Percentiles rank a stretch among this genome's conserved stretches.
Conservation (phyloP, 2,888 invertebrate genomes). For the Calliphora vomitoria region DNA sequence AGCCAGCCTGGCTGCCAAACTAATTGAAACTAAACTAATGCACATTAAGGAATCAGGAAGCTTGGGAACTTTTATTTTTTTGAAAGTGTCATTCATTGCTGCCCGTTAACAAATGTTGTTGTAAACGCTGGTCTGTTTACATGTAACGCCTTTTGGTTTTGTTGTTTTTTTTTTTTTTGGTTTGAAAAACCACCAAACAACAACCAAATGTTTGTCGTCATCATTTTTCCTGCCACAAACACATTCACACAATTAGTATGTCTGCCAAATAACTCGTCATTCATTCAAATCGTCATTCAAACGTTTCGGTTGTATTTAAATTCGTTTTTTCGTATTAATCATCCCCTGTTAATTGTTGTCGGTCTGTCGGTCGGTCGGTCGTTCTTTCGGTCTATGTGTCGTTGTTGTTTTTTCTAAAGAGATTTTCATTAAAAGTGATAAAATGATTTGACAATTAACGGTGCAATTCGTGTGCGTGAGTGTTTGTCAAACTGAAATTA, state of each 20-base stretch:
- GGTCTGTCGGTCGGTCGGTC: background rate
- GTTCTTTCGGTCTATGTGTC: background rate
- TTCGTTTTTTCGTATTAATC: constrained; percentile 38
- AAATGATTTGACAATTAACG: constrained; percentile 65
- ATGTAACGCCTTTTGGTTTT: constrained; percentile 43
- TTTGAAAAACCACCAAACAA: constrained; percentile 10
- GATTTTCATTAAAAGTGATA: constrained; percentile 54
- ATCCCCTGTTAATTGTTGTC: constrained; percentile 44
- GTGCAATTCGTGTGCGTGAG: constrained; percentile 11
- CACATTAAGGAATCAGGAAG: constrained; percentile 18
- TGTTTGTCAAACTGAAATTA: background rate
- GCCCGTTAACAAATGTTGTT: constrained; percentile 52
- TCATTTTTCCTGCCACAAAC: constrained; percentile 28
- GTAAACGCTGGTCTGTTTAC: constrained; percentile 1
- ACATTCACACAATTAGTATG: constrained; percentile 15
- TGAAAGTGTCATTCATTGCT: constrained; percentile 12
- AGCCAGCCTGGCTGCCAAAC: constrained; percentile 13
- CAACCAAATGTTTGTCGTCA: constrained; percentile 57
- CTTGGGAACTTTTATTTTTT: constrained; percentile 56
- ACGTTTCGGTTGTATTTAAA: constrained; percentile 7
- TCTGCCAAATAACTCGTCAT: constrained; percentile 24
- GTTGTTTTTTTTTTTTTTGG: background rate
- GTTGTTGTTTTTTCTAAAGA: constrained; percentile 24
- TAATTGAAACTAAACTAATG: constrained; percentile 39
- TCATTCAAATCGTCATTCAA: constrained; percentile 11